phyloP scores from a whole-genome alignment of 2,888 invertebrate genomes.

The Campaea margaritaria region DNA sequence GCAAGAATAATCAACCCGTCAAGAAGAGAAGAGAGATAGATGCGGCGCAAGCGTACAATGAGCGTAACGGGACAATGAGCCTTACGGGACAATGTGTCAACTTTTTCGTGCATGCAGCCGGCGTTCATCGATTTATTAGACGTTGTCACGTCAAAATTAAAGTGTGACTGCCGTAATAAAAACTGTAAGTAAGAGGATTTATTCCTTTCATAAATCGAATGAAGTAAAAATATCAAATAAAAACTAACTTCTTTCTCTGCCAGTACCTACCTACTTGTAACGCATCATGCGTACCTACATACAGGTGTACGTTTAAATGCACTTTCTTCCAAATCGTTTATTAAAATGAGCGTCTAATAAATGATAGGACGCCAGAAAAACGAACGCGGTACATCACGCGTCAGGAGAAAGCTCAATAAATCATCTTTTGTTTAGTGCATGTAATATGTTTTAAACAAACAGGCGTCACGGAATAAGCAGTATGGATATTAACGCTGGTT shows the following conservation, averaged over 20 bases:
- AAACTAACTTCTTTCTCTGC: constrained; percentile 9
- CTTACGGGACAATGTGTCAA: too few relatives aligned
- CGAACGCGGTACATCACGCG: constrained; percentile 64
- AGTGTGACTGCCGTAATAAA: not conserved
- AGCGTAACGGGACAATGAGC: too few relatives aligned
- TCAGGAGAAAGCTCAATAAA: constrained; percentile 70
- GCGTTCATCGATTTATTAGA: too few relatives aligned
- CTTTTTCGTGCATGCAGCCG: too few relatives aligned
- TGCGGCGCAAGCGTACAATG: too few relatives aligned
- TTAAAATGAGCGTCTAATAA: constrained; percentile 59
- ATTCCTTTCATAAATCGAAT: not conserved
- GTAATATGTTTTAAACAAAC: constrained; percentile 47
- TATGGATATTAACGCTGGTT: constrained; percentile 12
- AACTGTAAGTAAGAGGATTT: too few relatives aligned
- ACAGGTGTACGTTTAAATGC: constrained; percentile 59
- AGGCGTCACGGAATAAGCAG: constrained; percentile 7
- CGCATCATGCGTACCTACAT: constrained; percentile 33
- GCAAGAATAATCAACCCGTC: too few relatives aligned
- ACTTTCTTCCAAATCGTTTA: constrained; percentile 67
- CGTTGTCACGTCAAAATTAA: too few relatives aligned
- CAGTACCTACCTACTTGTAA: constrained; percentile 42
- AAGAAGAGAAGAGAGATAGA: too few relatives aligned
- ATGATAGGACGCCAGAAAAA: constrained; percentile 62
- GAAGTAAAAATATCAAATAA: not conserved
- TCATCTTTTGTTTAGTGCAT: constrained; percentile 72